Evolutionary conservation across 2,888 invertebrate genomes (phyloP), one percentile per base, ranked within the genome.

Genomic region (Rhingia campestris): DNA sequence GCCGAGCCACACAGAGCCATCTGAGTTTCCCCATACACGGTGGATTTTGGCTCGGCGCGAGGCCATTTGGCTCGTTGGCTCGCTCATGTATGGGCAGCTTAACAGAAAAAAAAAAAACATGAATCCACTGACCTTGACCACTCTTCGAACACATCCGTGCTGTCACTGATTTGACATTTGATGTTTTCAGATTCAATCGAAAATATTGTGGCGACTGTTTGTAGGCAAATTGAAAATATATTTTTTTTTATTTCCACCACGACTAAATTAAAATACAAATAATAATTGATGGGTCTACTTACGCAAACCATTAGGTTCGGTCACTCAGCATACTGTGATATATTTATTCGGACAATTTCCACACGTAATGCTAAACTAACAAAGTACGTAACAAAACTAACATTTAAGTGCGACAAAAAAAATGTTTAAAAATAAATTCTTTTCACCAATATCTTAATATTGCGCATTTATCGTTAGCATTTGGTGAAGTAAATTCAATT

Each of bases 271-370:
- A 47, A 79, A 74, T 63, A 53, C 32, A 59, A 67, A 73, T 61
- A 73, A 30, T 51, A 43, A 63, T 69, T 54, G 64, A 84, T 84
- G 84, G 84, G 84, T 84, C 66, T 79, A 32, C 49, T 84, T 47
- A 47, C 74, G 30, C 74, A 59, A 80, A 66, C 79, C 35, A 35
- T 43, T 14, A 59, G 37, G 59, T 75, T 80, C 75, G 80, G 84
- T 32, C 80, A 80, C 54, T 75, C 75, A 54, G 59, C 66, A n/a
- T 84, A 75, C 80, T 84, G 84, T 84, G 75, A 84, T 80, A 80
- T 84, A 80, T 84, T 80, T 75, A 75, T 84, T 75, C 70, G 84
- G 64, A 75, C 69, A 80, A 80, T 84, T 75, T 54, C 84, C 0
- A 84, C 84, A 37, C 80, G 74, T n/a, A 80, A 54, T 66, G 80